Base-by-base conservation (phyloP, 2,113 vertebrate genomes). In the Cebidichthys violaceus region DNA sequence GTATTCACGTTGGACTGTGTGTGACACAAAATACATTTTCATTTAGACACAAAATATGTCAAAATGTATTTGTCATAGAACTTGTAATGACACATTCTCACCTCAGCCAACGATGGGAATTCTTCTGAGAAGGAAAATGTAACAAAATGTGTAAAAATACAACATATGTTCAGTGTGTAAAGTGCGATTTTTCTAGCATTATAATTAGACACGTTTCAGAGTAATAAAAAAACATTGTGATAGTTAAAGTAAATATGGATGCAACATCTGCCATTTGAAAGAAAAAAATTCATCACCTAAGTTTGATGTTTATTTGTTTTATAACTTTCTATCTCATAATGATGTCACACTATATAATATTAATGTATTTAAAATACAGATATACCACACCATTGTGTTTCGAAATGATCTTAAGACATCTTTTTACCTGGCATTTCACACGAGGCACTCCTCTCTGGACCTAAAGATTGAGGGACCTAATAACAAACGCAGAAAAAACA, bases 1-100 rank as follows among this genome's bases (percentile, higher is more conserved):
- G 29, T 66, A 71, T 35, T 55, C 15, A 57, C 7, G 10, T 9
- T n/a, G 7, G 2, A 8, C 84, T 89, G 74, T 33, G 33, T 29
- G 29, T 9, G 33, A 24, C 35, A 70, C 13, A 57, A 45, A 69
- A 67, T 47, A 0, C 4, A 33, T 2, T n/a, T 55, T 55, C 6
- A 20, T 45, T 45, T 39, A 43, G 13, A 57, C 10, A 64, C n/a
- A 31, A 10, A 61, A 55, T 43, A 37, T n/a, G 10, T 59, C 22
- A 52, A 22, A 5, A 17, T 41, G 27, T 27, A 13, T 62, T 66
- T 17, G 0, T 43, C 8, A 64, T 37, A 6, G 15, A 57, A 41
- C 1, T 17, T 61, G 39, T 13, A 45, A 24, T 59, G 15, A 43
- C 4, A 37, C 22, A 55, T 54, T 82, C 87, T 86, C 62, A 88